Conservation (phyloP, 2,113 vertebrate species). For the Phrynocephalus versicolor region DNA sequence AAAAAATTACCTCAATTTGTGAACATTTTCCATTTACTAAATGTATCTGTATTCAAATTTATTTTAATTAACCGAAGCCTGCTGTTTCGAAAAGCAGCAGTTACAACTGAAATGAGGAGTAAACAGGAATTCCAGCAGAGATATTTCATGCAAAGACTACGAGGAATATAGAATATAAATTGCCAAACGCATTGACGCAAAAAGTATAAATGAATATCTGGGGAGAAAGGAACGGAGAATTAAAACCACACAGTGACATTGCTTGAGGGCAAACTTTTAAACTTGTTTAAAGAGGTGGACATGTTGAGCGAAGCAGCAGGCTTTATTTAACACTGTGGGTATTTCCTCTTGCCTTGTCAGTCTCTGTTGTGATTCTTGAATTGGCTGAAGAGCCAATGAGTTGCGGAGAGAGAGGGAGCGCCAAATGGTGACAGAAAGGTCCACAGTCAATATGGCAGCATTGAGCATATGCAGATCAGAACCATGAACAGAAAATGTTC, state of each 20-base stretch:
- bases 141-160: conserved; percentile 58
- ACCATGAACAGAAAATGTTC: background rate
- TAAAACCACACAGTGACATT: conserved; percentile 49
- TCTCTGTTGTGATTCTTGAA: background rate
- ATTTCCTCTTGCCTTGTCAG: conserved; percentile 14
- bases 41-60: conserved; percentile 55
- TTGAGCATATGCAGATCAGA: background rate
- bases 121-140: conserved; percentile 70
- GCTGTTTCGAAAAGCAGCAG: conserved; percentile 52
- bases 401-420: background rate
- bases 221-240: conserved; percentile 47
- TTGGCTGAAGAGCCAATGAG: background rate
- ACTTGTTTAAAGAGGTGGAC: conserved; percentile 42
- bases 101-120: conserved; percentile 63
- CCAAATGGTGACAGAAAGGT: background rate
- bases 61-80: conserved; percentile 69
- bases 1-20: conserved; percentile 39
- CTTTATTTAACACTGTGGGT: conserved; percentile 41
- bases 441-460: background rate
- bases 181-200: conserved; percentile 46
- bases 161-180: conserved; percentile 59
- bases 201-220: conserved; percentile 49
- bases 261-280: conserved; percentile 36
- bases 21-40: conserved; percentile 48
- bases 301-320: conserved; percentile 45